phyloP scores from a whole-genome alignment of 2,113 vertebrate species.

The Taurulus bubalis region DNA sequence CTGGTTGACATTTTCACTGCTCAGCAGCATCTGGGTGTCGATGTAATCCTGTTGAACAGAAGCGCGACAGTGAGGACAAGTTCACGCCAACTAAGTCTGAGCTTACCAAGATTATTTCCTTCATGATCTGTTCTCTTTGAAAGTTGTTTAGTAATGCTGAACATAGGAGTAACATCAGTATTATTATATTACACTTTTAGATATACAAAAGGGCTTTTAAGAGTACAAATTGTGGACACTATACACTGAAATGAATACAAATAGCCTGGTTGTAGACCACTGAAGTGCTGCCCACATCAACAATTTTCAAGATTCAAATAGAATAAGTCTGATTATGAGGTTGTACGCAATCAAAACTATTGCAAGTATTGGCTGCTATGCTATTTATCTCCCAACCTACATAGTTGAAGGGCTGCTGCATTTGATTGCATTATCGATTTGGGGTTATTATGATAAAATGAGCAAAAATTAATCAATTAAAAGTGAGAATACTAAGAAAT shows the following conservation, averaged over 20 bases:
- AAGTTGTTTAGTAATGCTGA: not conserved
- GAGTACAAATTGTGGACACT: not conserved
- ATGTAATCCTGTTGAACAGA: conserved; percentile 86
- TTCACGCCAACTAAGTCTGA: not conserved
- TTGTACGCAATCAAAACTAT: not conserved
- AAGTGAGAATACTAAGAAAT: not conserved
- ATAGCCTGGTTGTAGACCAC: not conserved
- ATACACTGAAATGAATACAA: not conserved
- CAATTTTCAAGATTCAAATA: not conserved
- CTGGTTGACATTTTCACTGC: conserved; percentile 93
- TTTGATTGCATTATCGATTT: not conserved
- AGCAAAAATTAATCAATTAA: not conserved
- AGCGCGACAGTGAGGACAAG: conserved; percentile 5
- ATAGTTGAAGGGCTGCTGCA: not conserved
- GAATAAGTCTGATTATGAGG: not conserved
- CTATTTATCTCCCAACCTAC: not conserved
- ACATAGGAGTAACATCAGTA: not conserved
- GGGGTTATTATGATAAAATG: not conserved
- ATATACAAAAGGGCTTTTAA: not conserved
- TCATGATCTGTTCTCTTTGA: not conserved
- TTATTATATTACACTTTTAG: not conserved
- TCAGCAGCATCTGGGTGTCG: conserved; percentile 92
- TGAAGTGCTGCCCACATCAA: not conserved
- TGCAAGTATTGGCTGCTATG: not conserved
- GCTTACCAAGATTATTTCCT: not conserved